Base-by-base conservation (phyloP, 2,797 vertebrate species). In the Sciurus vulgaris region DNA sequence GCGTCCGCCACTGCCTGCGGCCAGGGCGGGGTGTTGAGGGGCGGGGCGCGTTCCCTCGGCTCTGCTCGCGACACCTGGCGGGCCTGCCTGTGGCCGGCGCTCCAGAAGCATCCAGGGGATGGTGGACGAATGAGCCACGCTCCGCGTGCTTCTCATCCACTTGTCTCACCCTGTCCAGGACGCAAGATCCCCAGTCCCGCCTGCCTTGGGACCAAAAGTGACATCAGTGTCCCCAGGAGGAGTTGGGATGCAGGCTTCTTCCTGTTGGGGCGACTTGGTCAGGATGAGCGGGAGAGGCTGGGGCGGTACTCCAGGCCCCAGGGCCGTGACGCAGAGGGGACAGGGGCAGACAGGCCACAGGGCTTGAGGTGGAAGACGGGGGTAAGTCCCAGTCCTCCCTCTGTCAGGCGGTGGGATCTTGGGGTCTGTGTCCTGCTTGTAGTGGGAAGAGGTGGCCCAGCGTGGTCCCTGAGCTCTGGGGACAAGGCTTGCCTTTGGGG, bases 351-450 rank as follows among this genome's bases (percentile, higher is more conserved):
- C 13, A 30, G 28, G 59, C 59, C 47, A 44, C 63, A 12, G 18
- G 61, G 49, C 24, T 56, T 30, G 70, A 81, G 5, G 8, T 2
- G 0, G 81, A 78, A 59, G 54, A 20, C 2, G 3, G 11, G 30
- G 38, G 35, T 84, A 0, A 87, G 76, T 26, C 30, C 3, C 1
- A 0, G 4, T 5, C 76, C 33, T 47, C 3, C 72, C 5, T 8
- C 33, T 9, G 9, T 41, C 17, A 2, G 24, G 28, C 1, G 0
- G 1, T 49, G 67, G 47, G 51, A 63, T 13, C 18, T 0, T 4
- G 0, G 54, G 24, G 11, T 10, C n/a, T 0, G 0, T 17, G 7
- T 35, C 61, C 54, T 28, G 44, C 67, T 51, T 17, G 11, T 14
- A 51, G 84, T 35, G 35, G 33, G 7, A 4, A 1, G 24, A 30